Percentiles rank a stretch among this genome's conserved stretches.
These are phyloP conservation scores for Epinephelus malabaricus DNA, from an alignment of 2,797 vertebrate species.

Conservation along the genomic window DNA sequence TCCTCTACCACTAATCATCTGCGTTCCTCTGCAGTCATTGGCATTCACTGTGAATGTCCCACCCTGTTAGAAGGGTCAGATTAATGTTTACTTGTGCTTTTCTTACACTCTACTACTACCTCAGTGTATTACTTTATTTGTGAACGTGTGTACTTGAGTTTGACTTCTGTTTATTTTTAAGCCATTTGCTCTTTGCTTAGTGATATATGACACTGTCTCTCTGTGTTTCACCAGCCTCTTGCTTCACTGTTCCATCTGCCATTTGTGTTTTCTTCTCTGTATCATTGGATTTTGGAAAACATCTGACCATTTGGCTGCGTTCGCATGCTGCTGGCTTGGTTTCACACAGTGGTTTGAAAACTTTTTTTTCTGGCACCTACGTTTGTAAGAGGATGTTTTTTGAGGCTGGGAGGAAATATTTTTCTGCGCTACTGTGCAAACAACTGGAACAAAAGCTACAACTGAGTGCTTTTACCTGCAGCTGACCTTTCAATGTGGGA, in stretches of 20 bases:
- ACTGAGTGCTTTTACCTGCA: conserved; percentile 21
- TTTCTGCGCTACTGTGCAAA: conserved; percentile 46
- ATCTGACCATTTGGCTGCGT: conserved; percentile 44
- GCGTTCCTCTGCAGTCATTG: conserved; percentile 42
- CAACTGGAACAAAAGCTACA: conserved; percentile 30
- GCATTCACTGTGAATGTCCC: conserved; percentile 16
- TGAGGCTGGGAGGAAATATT: conserved; percentile 44
- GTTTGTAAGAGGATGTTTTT: conserved; percentile 38
- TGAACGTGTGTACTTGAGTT: neutral
- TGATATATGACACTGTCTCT: neutral
- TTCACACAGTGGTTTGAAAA: conserved; percentile 36
- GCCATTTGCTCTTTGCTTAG: conserved; percentile 1
- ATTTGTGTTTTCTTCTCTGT: conserved; percentile 44
- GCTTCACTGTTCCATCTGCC: neutral
- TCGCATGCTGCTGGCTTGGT: conserved; percentile 31
- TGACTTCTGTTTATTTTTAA: neutral
- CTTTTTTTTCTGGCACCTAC: conserved; percentile 21
- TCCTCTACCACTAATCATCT: conserved; percentile 30
- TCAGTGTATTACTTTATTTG: neutral
- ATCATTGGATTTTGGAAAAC: conserved; percentile 45
- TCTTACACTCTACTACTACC: neutral
- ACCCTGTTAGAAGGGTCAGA: conserved; percentile 20
- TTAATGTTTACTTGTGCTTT: neutral
- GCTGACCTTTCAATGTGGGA: neutral
- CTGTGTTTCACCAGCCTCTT: conserved; percentile 1